A percentile compares a stretch with the other conserved stretches of the same genome.
Conservation (phyloP, 92 coral and sea anemone genomes). For the Phenganax marumi region DNA sequence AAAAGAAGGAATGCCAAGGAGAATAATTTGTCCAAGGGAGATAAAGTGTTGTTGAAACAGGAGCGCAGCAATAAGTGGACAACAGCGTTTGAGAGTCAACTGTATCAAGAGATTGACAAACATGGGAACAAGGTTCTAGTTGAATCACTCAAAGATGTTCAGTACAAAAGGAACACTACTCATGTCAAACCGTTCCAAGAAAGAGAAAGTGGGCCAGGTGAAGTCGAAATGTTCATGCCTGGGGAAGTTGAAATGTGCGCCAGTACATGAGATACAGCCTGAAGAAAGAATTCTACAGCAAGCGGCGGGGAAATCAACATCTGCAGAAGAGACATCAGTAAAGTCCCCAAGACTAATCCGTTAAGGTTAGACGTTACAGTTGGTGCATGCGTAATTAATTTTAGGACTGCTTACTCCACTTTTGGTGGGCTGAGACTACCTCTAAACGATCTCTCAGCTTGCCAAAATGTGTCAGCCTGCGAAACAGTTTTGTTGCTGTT, state of each 20-base stretch:
- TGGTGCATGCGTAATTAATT: no score
- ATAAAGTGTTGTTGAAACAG: conserved; percentile 50
- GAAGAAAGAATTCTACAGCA: no score
- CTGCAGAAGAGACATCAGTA: no score
- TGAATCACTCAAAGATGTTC: conserved; percentile 43
- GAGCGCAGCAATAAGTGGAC: conserved; percentile 45
- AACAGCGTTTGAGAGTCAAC: conserved; percentile 40
- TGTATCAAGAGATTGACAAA: conserved; percentile 47
- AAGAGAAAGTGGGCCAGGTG: not conserved
- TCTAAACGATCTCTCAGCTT: no score
- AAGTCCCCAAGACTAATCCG: no score
- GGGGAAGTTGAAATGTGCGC: not conserved
- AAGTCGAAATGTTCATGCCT: not conserved
- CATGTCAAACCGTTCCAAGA: conserved; percentile 33
- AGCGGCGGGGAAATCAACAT: no score
- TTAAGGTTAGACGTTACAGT: no score
- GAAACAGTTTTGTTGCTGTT: no score
- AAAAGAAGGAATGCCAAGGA: conserved; percentile 25
- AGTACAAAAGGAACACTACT: conserved; percentile 45
- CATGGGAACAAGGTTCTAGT: conserved; percentile 47
- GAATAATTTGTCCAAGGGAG: conserved; percentile 47
- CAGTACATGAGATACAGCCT: no score
- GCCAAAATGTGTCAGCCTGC: no score
- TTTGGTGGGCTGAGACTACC: no score
- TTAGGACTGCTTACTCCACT: no score